Percentiles rank a stretch among this genome's conserved stretches.
Conservation (phyloP, 2,888 invertebrate species). For the Microplitis deprimator region DNA sequence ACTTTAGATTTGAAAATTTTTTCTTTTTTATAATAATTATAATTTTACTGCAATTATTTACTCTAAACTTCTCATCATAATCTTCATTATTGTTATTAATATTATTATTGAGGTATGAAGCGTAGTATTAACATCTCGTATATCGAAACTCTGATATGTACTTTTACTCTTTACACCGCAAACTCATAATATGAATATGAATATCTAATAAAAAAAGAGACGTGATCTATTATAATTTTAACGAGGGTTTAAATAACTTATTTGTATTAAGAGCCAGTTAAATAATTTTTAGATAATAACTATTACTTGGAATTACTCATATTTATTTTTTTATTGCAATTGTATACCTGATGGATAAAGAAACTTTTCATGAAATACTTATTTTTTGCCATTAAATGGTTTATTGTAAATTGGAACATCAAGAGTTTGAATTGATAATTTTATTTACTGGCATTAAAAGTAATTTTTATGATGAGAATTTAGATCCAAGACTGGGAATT, state of each 20-base stretch:
- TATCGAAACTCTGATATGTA: background rate
- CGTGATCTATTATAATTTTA: conserved; percentile 9
- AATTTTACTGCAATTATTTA: background rate
- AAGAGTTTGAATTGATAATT: too few relatives aligned
- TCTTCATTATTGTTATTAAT: background rate
- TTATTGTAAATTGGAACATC: too few relatives aligned
- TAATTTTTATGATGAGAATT: too few relatives aligned
- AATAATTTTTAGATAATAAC: conserved; percentile 21
- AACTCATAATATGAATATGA: background rate
- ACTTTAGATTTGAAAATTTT: conserved; percentile 14
- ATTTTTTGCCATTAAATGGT: too few relatives aligned
- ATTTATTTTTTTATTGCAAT: background rate
- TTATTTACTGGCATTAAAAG: too few relatives aligned
- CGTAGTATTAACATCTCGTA: too few relatives aligned
- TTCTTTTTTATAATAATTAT: background rate
- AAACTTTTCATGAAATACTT: background rate
- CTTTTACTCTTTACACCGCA: background rate
- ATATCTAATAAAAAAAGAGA: background rate
- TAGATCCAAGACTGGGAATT: too few relatives aligned
- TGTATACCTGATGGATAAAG: background rate
- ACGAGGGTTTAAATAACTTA: conserved; percentile 11
- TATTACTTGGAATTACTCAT: background rate
- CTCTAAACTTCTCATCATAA: background rate
- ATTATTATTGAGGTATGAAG: background rate
- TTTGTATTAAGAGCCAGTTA: conserved; percentile 23